Conservation (phyloP, 2,113 vertebrate genomes). For the Taurulus bubalis region DNA sequence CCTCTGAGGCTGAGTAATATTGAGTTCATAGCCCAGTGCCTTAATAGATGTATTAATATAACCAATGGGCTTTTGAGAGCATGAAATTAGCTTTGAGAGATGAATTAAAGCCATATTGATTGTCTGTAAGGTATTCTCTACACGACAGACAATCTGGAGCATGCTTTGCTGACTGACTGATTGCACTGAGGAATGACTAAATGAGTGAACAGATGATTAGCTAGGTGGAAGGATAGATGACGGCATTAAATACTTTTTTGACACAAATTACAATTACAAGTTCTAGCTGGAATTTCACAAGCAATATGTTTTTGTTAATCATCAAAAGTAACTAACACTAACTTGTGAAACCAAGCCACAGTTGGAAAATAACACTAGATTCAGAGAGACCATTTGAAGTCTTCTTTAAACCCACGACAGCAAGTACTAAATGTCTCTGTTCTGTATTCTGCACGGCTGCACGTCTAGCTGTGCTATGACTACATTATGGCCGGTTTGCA, state of each 20-base stretch:
- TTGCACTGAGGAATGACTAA: conserved; percentile 41
- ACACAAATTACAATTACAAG: conserved; percentile 11
- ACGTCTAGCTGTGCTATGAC: not conserved
- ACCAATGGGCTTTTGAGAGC: conserved; percentile 79
- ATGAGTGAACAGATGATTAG: conserved; percentile 41
- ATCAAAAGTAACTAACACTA: not conserved
- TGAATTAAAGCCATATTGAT: conserved; percentile 81
- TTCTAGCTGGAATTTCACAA: conserved; percentile 28
- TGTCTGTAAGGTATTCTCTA: conserved; percentile 71
- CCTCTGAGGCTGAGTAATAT: conserved; percentile 70
- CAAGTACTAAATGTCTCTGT: conserved; percentile 7
- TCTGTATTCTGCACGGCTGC: conserved; percentile 7
- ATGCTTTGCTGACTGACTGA: conserved; percentile 59
- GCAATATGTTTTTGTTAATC: conserved; percentile 3
- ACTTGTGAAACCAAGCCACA: conserved; percentile 8
- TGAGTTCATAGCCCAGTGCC: conserved; percentile 68
- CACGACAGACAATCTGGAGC: conserved; percentile 63
- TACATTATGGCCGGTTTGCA: not conserved
- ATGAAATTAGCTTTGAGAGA: conserved; percentile 82
- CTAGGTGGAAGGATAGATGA: conserved; percentile 24
- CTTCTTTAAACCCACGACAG: conserved; percentile 11
- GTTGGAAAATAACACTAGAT: conserved; percentile 2
- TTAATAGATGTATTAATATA: conserved; percentile 83
- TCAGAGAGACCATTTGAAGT: not conserved
- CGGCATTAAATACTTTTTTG: not conserved